Evolutionary conservation across 2,113 vertebrate species (phyloP).

Genomic region (Pelmatolapia mariae): DNA sequence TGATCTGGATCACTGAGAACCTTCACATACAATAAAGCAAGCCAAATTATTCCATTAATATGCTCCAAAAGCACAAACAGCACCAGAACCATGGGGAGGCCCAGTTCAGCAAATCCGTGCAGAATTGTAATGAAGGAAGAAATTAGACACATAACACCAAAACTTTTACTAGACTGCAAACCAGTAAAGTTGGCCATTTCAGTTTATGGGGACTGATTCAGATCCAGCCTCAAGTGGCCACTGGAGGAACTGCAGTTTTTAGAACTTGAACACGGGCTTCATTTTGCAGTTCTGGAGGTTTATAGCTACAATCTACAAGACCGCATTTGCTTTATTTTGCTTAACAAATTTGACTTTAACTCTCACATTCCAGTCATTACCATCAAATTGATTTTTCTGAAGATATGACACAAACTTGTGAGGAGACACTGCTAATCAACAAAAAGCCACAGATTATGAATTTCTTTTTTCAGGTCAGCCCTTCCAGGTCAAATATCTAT

Average conservation of each 20-base stretch:
- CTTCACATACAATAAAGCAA: neutral
- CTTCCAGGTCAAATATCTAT: conserved; percentile 6
- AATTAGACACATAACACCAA: neutral
- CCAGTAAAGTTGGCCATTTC: neutral
- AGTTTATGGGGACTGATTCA: neutral
- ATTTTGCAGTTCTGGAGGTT: neutral
- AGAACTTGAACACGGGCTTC: neutral
- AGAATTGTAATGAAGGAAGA: neutral
- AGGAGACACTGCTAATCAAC: neutral
- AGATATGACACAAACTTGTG: neutral
- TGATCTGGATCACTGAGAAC: neutral
- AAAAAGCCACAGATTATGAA: neutral
- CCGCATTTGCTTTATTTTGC: neutral
- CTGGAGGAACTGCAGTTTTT: neutral
- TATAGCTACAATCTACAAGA: neutral
- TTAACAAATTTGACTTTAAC: neutral
- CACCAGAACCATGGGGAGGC: neutral
- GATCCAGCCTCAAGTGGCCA: neutral
- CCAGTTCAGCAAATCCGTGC: neutral
- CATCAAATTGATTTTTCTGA: neutral
- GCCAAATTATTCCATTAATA: neutral
- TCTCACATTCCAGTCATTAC: neutral
- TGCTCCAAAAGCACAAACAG: neutral
- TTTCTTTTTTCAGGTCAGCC: neutral
- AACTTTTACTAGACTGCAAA: neutral